phyloP scores from a whole-genome alignment of 2,888 invertebrate species.

The Alloplasta piceator region DNA sequence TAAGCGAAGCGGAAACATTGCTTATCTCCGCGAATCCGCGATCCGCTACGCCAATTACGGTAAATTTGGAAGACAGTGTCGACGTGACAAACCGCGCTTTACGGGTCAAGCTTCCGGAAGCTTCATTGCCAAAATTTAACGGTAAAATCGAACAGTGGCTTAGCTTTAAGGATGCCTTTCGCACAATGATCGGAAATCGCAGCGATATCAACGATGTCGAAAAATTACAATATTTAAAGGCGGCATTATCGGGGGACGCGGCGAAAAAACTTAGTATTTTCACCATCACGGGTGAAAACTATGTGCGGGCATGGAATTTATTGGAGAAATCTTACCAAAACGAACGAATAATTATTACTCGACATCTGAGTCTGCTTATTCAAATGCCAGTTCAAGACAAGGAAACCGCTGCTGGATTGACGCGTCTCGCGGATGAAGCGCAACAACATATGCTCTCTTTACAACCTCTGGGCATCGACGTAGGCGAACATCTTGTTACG shows the following conservation, averaged over 20 bases:
- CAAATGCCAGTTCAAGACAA: constrained; percentile 12
- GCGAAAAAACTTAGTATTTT: constrained; percentile 42
- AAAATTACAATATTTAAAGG: background rate
- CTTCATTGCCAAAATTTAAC: constrained; percentile 39
- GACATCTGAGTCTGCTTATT: constrained; percentile 45
- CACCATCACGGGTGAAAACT: constrained; percentile 39
- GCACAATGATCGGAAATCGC: constrained; percentile 46
- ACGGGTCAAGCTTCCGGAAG: background rate
- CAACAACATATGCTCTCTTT: constrained; percentile 14
- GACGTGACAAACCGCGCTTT: background rate
- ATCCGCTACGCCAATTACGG: too few species aligned
- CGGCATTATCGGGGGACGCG: constrained; percentile 29
- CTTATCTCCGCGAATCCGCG: too few species aligned
- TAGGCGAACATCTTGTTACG: background rate
- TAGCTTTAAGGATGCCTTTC: constrained; percentile 45
- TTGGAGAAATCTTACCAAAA: constrained; percentile 42
- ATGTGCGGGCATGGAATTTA: constrained; percentile 49
- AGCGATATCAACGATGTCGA: constrained; percentile 30
- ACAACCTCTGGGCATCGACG: background rate
- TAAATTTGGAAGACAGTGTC: too few species aligned
- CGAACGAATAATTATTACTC: constrained; percentile 40
- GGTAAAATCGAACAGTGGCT: constrained; percentile 36
- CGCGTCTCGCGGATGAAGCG: constrained; percentile 2
- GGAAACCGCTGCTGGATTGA: constrained; percentile 12
- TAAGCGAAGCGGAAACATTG: too few species aligned